These are phyloP conservation scores for Drosophila macrospina DNA, from an alignment of 2,888 invertebrate species.

Conservation along the genomic window DNA sequence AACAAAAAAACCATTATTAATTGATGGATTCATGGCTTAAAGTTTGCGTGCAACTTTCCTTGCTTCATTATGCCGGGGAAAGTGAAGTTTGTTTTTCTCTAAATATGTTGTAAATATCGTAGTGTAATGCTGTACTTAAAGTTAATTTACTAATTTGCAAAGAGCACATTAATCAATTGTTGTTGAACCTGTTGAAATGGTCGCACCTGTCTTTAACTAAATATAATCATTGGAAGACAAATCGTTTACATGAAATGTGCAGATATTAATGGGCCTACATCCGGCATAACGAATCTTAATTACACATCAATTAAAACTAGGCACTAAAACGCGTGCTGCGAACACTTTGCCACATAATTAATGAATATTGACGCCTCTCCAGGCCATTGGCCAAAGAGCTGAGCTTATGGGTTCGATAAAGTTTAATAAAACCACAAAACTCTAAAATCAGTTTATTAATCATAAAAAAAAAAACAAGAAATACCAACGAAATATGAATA, in stretches of 20 bases:
- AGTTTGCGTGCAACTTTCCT: slow-evolving; percentile 16
- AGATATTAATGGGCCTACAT: slow-evolving; percentile 68
- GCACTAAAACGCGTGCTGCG: slow-evolving; percentile 57
- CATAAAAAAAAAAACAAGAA: no score
- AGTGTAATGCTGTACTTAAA: slow-evolving; percentile 4
- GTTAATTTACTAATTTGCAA: slow-evolving; percentile 25
- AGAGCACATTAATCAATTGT: slow-evolving; percentile 63
- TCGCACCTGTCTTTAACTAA: slow-evolving; percentile 20
- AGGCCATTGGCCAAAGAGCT: slow-evolving; percentile 22
- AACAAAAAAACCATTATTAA: background rate
- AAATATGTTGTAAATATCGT: slow-evolving; percentile 2
- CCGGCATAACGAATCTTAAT: slow-evolving; percentile 76
- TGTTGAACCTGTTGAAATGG: slow-evolving; percentile 25
- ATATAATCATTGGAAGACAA: slow-evolving; percentile 8
- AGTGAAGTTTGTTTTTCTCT: background rate
- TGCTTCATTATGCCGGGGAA: slow-evolving; percentile 15
- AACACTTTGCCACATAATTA: slow-evolving; percentile 61
- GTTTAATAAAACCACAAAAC: slow-evolving; percentile 34
- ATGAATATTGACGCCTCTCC: slow-evolving; percentile 52
- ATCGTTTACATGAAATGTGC: slow-evolving; percentile 45
- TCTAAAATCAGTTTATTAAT: slow-evolving; percentile 54
- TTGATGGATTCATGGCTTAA: slow-evolving; percentile 6
- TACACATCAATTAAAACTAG: slow-evolving; percentile 53
- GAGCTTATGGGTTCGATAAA: slow-evolving; percentile 38
- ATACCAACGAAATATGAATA: slow-evolving; percentile 29